Evolutionary conservation across 2,888 invertebrate genomes (phyloP).

Genomic region (Sminthurinus aureus): DNA sequence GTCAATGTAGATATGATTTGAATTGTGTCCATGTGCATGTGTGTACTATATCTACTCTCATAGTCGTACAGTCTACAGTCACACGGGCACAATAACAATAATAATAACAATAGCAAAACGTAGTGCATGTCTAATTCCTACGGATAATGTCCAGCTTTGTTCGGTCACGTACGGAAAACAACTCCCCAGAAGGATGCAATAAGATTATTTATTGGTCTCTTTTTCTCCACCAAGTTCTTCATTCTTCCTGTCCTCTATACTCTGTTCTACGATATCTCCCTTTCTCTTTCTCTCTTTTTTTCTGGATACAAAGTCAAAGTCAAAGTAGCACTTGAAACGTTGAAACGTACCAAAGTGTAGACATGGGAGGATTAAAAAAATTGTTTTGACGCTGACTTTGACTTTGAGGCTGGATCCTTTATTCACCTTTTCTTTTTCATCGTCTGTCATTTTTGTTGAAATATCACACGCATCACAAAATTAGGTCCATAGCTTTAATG

Average conservation of each 20-base stretch:
- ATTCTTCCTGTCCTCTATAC: neutral
- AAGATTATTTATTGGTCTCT: constrained; percentile 33
- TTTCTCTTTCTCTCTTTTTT: constrained; percentile 16
- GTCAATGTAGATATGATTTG: neutral
- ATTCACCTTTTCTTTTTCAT: neutral
- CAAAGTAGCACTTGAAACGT: neutral
- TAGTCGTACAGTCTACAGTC: no score
- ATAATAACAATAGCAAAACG: no score
- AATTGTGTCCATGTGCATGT: no score
- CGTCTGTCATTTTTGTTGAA: neutral
- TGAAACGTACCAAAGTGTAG: constrained; percentile 6
- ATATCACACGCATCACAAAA: no score
- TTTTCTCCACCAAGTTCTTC: neutral
- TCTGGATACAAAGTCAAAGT: constrained; percentile 7
- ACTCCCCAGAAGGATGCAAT: constrained; percentile 18
- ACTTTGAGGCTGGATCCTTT: neutral
- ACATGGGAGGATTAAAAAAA: constrained; percentile 15
- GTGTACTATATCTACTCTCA: neutral
- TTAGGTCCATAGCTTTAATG: no score
- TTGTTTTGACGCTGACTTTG: neutral
- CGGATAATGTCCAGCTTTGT: constrained; percentile 37
- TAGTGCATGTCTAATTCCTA: neutral
- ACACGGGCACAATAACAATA: no score
- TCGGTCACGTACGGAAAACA: constrained; percentile 34
- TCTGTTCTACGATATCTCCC: neutral